A percentile compares a stretch with the other conserved stretches of the same genome.
These are phyloP conservation scores for Leptestheria dahalacensis DNA, from an alignment of 1,140 invertebrate genomes.

Conservation along the genomic window DNA sequence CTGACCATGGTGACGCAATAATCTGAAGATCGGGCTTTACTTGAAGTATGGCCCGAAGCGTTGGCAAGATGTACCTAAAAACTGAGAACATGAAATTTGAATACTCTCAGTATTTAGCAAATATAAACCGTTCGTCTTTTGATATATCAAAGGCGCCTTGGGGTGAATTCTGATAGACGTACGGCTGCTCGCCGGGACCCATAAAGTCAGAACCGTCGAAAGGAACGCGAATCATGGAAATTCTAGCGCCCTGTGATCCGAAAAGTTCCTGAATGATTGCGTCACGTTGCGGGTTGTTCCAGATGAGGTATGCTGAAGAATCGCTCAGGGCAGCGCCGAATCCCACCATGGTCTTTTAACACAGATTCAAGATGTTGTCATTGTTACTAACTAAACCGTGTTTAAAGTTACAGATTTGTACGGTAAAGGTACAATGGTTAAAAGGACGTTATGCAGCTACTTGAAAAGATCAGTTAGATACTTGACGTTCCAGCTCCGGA, in stretches of 20 bases:
- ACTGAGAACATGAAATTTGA: background rate
- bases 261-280: background rate
- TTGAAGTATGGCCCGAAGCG: background rate
- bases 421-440: no score
- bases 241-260: background rate
- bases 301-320: background rate
- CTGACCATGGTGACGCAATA: background rate
- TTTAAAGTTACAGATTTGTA: no score
- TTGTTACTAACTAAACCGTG: no score
- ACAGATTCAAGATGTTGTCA: no score
- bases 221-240: background rate
- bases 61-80: background rate
- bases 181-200: background rate
- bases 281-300: background rate
- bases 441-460: background rate
- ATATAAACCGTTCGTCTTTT: background rate
- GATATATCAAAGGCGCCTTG: background rate
- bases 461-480: background rate
- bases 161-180: background rate
- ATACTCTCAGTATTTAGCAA: background rate
- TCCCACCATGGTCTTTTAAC: background rate
- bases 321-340: conserved; percentile 2
- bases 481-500: background rate
- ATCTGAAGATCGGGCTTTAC: background rate
- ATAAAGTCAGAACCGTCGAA: conserved; percentile 3